A percentile compares a stretch with the other conserved stretches of the same genome.
These are phyloP conservation scores for Virgularia gustaviana DNA, from an alignment of 92 coral and sea anemone genomes.

Conservation along the genomic window DNA sequence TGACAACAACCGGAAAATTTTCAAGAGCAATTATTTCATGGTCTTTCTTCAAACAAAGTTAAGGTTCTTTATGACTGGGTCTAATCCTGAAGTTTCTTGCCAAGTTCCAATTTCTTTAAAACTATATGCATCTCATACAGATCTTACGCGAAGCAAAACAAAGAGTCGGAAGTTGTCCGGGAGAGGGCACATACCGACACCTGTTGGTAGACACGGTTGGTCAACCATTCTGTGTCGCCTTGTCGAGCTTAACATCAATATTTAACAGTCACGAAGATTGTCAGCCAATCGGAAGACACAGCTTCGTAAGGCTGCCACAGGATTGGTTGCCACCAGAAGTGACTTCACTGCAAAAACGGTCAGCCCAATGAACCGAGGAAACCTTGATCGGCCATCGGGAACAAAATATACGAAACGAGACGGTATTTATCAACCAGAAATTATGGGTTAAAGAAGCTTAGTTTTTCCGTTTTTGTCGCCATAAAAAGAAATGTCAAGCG, in stretches of 20 bases:
- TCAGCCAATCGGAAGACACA: slow-evolving; percentile 5
- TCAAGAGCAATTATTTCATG: too few species aligned
- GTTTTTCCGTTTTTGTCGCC: not conserved
- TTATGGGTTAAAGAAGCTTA: not conserved
- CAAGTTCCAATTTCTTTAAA: too few species aligned
- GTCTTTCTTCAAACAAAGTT: too few species aligned
- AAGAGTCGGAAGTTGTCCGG: too few species aligned
- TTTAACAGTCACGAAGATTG: slow-evolving; percentile 4
- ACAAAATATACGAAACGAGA: slow-evolving; percentile 3
- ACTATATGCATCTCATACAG: too few species aligned
- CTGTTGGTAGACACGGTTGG: slow-evolving; percentile 23
- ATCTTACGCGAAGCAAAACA: too few species aligned
- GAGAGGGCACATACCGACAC: too few species aligned
- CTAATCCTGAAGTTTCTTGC: too few species aligned
- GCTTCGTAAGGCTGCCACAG: not conserved
- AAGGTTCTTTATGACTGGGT: too few species aligned
- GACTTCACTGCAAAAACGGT: slow-evolving; percentile 12
- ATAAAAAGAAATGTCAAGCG: not conserved
- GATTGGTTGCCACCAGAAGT: slow-evolving; percentile 13
- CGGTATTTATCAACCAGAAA: slow-evolving; percentile 6
- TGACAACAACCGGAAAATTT: too few species aligned
- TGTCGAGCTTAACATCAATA: not conserved
- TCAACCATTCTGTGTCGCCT: slow-evolving; percentile 8
- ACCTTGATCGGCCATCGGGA: not conserved
- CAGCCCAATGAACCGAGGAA: slow-evolving; percentile 6